Evolutionary conservation across 1,140 invertebrate genomes (phyloP).

Genomic region (Tetragonula clypearis): DNA sequence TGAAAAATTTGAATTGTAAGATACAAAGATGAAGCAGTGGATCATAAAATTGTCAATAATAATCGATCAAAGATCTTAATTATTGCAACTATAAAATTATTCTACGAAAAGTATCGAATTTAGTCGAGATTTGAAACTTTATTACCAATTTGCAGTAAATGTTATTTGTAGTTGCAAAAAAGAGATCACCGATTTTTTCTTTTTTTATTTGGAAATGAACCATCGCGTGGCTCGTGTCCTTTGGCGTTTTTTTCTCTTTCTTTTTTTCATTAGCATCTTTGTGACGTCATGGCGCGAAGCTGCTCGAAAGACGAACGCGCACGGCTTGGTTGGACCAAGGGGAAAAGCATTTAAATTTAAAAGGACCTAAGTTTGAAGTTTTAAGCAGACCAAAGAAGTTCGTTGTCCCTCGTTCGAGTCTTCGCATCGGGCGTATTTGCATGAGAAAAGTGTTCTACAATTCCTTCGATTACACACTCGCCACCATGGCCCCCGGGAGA

Average conservation of each 20-base stretch:
- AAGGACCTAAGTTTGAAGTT: conserved; percentile 68
- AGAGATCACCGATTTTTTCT: not conserved
- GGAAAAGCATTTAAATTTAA: conserved; percentile 68
- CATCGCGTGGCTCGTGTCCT: not conserved
- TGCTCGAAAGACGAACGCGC: conserved; percentile 35
- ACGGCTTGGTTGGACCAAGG: conserved; percentile 19
- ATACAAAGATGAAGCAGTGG: too few species aligned
- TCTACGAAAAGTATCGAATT: too few species aligned
- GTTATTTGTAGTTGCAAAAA: not conserved
- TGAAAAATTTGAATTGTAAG: too few species aligned
- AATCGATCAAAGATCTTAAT: too few species aligned
- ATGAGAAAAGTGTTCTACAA: conserved; percentile 70
- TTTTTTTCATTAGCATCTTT: conserved; percentile 39
- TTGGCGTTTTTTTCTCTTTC: not conserved
- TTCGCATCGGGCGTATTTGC: conserved; percentile 61
- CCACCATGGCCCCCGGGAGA: conserved; percentile 42
- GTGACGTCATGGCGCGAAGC: conserved; percentile 17
- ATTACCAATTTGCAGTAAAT: not conserved
- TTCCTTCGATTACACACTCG: conserved; percentile 71
- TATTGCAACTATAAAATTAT: too few species aligned
- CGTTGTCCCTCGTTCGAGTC: conserved; percentile 53
- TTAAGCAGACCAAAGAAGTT: conserved; percentile 68
- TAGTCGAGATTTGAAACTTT: too few species aligned
- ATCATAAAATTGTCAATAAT: too few species aligned
- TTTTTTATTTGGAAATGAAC: not conserved